phyloP scores from a whole-genome alignment of 2,888 invertebrate species.

The Metalampra italica region DNA sequence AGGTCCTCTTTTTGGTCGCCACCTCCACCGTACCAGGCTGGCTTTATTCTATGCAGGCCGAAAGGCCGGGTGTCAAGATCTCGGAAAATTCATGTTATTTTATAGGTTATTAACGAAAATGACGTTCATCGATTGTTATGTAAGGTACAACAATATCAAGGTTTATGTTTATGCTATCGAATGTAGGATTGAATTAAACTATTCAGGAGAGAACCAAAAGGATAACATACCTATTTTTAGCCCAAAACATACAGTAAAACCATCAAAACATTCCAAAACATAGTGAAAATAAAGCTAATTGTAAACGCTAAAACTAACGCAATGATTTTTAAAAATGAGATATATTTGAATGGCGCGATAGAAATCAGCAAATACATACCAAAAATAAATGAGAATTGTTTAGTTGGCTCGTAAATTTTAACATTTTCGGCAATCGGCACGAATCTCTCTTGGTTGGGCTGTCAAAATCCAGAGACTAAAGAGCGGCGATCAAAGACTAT shows the following conservation, averaged over 20 bases:
- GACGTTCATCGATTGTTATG: conserved; percentile 65
- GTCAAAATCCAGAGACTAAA: conserved; percentile 61
- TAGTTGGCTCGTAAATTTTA: conserved; percentile 66
- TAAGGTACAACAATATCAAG: conserved; percentile 61
- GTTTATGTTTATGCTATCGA: conserved; percentile 25
- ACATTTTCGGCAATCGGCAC: conserved; percentile 74
- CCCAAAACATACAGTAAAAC: conserved; percentile 10
- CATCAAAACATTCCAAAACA: conserved; percentile 27
- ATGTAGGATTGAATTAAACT: background rate
- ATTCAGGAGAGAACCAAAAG: background rate
- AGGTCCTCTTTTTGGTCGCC: no score
- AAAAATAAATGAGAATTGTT: conserved; percentile 60
- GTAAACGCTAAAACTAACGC: background rate
- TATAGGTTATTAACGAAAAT: conserved; percentile 60
- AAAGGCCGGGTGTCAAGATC: no score
- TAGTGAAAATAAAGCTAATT: background rate
- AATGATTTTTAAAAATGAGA: background rate
- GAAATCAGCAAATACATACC: conserved; percentile 40
- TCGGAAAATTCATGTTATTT: conserved; percentile 13
- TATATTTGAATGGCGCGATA: background rate
- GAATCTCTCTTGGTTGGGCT: conserved; percentile 57
- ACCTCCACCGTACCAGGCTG: no score
- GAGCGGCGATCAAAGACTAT: conserved; percentile 9
- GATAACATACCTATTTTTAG: conserved; percentile 9
- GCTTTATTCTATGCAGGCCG: no score